phyloP scores from a whole-genome alignment of 1,140 invertebrate species.

The Chironomus striatipennis region DNA sequence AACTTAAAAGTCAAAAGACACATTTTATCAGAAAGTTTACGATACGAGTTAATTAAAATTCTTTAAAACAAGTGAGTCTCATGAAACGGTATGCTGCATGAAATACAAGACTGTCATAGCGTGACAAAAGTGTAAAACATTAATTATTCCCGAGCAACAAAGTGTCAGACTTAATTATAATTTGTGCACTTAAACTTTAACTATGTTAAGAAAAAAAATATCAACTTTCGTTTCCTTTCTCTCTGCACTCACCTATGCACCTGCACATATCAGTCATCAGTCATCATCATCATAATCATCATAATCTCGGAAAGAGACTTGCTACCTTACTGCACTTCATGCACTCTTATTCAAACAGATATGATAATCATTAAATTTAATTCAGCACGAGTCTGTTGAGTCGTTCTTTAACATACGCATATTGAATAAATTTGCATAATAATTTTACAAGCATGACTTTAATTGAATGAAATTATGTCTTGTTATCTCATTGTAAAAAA shows the following conservation, averaged over 20 bases:
- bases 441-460: too few species aligned
- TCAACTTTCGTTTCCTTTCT: background rate
- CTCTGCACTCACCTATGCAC: background rate
- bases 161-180: background rate
- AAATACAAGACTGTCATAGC: background rate
- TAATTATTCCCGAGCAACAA: slow-evolving; percentile 7
- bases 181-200: background rate
- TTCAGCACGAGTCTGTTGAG: too few species aligned
- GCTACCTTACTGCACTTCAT: background rate
- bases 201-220: background rate
- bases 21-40: too few species aligned
- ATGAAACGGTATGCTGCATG: too few species aligned
- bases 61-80: too few species aligned
- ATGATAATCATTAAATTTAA: too few species aligned
- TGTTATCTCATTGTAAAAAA: too few species aligned
- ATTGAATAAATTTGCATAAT: too few species aligned
- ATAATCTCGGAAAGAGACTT: background rate
- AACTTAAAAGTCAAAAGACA: too few species aligned
- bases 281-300: background rate
- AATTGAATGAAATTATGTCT: too few species aligned
- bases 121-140: background rate
- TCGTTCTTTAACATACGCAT: too few species aligned
- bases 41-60: too few species aligned
- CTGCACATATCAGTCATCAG: background rate
- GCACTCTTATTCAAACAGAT: background rate